These are phyloP conservation scores for Apamea monoglypha DNA, from an alignment of 2,888 invertebrate species.

Conservation along the genomic window DNA sequence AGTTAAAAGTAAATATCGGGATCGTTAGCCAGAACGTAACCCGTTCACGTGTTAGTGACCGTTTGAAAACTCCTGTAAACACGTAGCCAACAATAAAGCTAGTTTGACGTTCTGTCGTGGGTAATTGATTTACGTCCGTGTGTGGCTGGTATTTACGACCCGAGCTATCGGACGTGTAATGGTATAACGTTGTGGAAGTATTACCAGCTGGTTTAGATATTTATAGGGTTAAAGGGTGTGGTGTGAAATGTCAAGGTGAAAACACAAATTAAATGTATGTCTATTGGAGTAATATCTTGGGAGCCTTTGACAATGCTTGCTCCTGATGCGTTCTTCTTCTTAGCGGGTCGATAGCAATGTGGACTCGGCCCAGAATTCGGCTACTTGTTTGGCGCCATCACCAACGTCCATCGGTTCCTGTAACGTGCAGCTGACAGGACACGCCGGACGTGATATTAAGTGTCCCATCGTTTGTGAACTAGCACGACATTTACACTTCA, in stretches of 20 bases:
- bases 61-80: slow-evolving; percentile 64
- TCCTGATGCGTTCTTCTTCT: no score
- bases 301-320: no score
- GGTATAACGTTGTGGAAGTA: slow-evolving; percentile 29
- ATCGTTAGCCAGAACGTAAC: slow-evolving; percentile 57
- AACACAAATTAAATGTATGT: not conserved
- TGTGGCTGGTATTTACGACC: slow-evolving; percentile 66
- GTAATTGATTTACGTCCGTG: slow-evolving; percentile 79
- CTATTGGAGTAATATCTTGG: no score
- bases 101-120: slow-evolving; percentile 73
- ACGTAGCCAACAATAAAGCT: slow-evolving; percentile 71
- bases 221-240: slow-evolving; percentile 7
- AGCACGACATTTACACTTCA: no score
- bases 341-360: no score
- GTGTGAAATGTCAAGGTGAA: not conserved
- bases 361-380: no score
- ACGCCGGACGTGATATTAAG: no score
- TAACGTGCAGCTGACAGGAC: no score
- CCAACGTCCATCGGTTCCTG: no score
- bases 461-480: no score
- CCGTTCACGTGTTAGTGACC: slow-evolving; percentile 58
- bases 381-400: no score
- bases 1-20: slow-evolving; percentile 56
- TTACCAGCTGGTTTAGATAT: slow-evolving; percentile 28
- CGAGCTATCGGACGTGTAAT: slow-evolving; percentile 35